Evolutionary conservation across 2,888 invertebrate genomes (phyloP), one percentile per base, ranked within the genome.

Genomic region (Phengaris alcon): DNA sequence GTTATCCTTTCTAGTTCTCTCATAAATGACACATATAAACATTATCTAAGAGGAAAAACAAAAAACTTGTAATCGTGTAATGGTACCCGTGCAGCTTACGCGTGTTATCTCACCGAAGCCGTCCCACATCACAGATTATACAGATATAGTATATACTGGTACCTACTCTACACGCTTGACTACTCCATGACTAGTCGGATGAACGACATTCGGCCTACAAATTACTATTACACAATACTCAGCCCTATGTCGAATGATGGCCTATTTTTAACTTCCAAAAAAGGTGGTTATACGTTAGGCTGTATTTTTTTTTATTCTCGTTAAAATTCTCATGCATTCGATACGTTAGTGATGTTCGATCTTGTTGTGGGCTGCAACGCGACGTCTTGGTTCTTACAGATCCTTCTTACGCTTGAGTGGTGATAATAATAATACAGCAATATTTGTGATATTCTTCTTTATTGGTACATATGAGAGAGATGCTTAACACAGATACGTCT

Each of bases 51-150:
- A 35, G 15, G 70, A 22, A 70, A 54, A 72, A 72, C 72, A 72
- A 52, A 72, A 51, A 72, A 72, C 51, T 22, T 72, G 72, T 44
- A 72, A 54, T 54, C 35, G 72, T 51, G 72, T 52, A 22, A 70
- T 10, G n/a, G 69, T 15, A 15, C 15, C 72, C 44, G 52, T 54
- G 52, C 72, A 8, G 48, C 15, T 51, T 15, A 70, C 70, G 15
- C 10, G 22, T 15, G 13, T 72, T 72, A 72, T 52, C 52, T 13
- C 72, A 72, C 54, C 12, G 72, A 52, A 72, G 72, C 72, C 22
- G 35, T 2, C 35, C 35, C 35, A 4, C 35, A 35, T 2, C 35
- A 2, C 35, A 35, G 35, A 35, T 35, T 35, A 35, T 35, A 35
- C 35, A 35, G 35, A 35, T 35, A 2, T 35, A 35, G 35, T 35